These are phyloP conservation scores for Holotrichia oblita DNA, from an alignment of 1,140 invertebrate genomes.

Conservation along the genomic window DNA sequence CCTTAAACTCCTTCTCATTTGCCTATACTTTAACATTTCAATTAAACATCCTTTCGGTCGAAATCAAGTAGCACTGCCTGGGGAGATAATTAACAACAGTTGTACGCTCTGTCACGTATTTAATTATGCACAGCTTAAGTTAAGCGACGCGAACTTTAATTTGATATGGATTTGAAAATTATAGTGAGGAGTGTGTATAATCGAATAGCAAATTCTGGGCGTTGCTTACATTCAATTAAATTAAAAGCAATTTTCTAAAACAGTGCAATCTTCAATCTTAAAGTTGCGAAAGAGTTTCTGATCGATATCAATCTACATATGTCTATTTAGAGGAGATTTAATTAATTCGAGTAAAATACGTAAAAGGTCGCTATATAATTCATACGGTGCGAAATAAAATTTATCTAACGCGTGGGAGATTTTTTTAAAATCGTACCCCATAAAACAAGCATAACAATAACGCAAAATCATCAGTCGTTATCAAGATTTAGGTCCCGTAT, in stretches of 20 bases:
- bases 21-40: slow-evolving; percentile 20
- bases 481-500: neutral
- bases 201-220: neutral
- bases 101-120: slow-evolving; percentile 10
- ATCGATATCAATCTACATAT: too few relatives aligned
- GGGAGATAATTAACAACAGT: slow-evolving; percentile 12
- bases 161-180: slow-evolving; percentile 13
- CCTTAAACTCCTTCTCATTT: neutral
- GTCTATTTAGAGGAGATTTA: too few relatives aligned
- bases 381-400: too few relatives aligned
- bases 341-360: too few relatives aligned
- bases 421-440: neutral
- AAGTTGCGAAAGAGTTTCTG: too few relatives aligned
- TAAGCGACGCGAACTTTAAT: neutral
- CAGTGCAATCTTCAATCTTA: too few relatives aligned
- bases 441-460: slow-evolving; percentile 3
- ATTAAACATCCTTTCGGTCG: slow-evolving; percentile 16
- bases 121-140: slow-evolving; percentile 13
- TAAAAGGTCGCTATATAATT: too few relatives aligned
- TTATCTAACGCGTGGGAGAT: neutral
- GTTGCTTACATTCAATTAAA: neutral
- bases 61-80: slow-evolving; percentile 16
- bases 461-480: neutral
- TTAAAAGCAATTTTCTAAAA: too few relatives aligned
- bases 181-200: neutral